These are phyloP conservation scores for Triops longicaudatus DNA, from an alignment of 1,140 invertebrate species.

Conservation along the genomic window DNA sequence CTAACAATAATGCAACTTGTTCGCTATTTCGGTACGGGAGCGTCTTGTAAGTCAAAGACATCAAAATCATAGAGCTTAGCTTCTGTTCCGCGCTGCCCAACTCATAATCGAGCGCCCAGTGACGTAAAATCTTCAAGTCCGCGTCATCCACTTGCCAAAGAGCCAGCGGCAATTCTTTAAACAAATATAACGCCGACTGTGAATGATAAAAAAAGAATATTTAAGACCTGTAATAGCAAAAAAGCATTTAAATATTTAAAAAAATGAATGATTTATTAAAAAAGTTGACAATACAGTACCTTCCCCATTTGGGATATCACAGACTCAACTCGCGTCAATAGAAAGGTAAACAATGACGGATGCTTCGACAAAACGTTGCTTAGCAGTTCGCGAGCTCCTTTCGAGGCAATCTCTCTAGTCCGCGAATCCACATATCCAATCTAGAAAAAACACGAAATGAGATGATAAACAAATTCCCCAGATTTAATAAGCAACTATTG, in stretches of 20 bases:
- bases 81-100: background rate
- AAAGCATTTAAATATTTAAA: background rate
- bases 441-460: conserved; percentile 40
- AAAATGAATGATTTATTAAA: no score
- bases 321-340: conserved; percentile 53
- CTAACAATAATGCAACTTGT: background rate
- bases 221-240: no score
- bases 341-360: conserved; percentile 57
- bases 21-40: background rate
- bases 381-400: conserved; percentile 61
- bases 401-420: conserved; percentile 65
- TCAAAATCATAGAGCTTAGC: background rate
- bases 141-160: conserved; percentile 57
- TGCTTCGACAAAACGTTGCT: conserved; percentile 59
- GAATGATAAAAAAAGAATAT: background rate
- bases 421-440: conserved; percentile 63
- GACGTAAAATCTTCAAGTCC: conserved; percentile 56
- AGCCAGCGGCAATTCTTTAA: conserved; percentile 60
- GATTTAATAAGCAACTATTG: no score
- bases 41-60: background rate
- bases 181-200: conserved; percentile 51
- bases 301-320: conserved; percentile 56
- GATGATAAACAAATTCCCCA: no score
- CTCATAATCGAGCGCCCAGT: conserved; percentile 55
- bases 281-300: no score